Evolutionary conservation across 1,140 invertebrate species (phyloP).

Genomic region (Orius insidiosus): DNA sequence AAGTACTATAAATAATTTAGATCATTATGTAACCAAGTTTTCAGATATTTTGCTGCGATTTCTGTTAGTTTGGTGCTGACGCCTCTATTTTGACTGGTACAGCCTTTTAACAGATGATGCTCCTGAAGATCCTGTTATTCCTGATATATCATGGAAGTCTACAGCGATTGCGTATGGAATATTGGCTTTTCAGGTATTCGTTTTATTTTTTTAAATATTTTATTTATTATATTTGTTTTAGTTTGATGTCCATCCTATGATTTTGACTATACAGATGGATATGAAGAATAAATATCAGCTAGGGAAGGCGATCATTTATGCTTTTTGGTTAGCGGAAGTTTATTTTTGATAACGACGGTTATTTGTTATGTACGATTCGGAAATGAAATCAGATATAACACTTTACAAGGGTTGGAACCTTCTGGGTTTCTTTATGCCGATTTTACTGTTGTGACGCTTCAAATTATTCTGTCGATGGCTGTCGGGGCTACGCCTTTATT

Average conservation of each 20-base stretch:
- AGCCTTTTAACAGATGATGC: slow-evolving; percentile 25
- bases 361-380: slow-evolving; percentile 45
- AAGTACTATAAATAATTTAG: slow-evolving; percentile 34
- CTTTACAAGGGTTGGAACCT: slow-evolving; percentile 34
- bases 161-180: slow-evolving; percentile 42
- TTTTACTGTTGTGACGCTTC: slow-evolving; percentile 47
- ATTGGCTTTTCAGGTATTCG: slow-evolving; percentile 37
- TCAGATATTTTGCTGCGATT: slow-evolving; percentile 35
- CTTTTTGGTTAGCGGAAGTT: slow-evolving; percentile 34
- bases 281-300: slow-evolving; percentile 50
- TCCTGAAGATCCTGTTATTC: slow-evolving; percentile 17
- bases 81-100: slow-evolving; percentile 37
- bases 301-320: slow-evolving; percentile 39
- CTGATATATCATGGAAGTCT: slow-evolving; percentile 26
- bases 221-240: slow-evolving; percentile 25
- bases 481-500: slow-evolving; percentile 56
- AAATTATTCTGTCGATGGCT: slow-evolving; percentile 55
- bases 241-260: slow-evolving; percentile 62
- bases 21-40: slow-evolving; percentile 14
- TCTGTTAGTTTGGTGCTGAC: slow-evolving; percentile 37
- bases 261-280: slow-evolving; percentile 64
- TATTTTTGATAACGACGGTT: slow-evolving; percentile 43
- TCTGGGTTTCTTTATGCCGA: slow-evolving; percentile 34
- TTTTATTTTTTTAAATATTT: background rate
- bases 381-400: slow-evolving; percentile 28